Evolutionary conservation across 2,797 vertebrate species (phyloP).

Genomic region (Lates japonicus): DNA sequence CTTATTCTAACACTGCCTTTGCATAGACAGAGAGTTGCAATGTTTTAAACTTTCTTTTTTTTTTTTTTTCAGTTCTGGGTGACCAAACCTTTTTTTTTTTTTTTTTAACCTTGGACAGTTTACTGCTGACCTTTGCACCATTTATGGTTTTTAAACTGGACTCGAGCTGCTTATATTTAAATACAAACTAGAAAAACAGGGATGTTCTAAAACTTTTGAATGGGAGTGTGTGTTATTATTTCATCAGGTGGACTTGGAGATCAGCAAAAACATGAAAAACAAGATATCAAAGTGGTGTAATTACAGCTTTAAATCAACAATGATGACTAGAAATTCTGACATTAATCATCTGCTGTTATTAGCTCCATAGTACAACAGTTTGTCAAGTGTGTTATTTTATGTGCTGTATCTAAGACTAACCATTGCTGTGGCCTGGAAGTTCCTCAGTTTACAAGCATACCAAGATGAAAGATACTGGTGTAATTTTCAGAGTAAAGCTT

Average conservation of each 20-base stretch:
- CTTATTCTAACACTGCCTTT: no score
- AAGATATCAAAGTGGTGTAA: no score
- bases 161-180: no score
- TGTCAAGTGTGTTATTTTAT: slow-evolving; percentile 12
- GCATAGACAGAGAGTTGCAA: no score
- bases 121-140: no score
- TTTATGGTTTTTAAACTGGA: no score
- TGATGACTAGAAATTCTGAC: neutral
- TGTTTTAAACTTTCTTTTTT: no score
- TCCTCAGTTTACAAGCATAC: slow-evolving; percentile 12
- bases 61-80: no score
- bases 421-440: slow-evolving; percentile 10
- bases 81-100: no score
- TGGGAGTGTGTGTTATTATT: neutral
- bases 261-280: neutral
- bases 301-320: neutral
- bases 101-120: no score
- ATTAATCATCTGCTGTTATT: slow-evolving; percentile 2
- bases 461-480: neutral
- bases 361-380: neutral
- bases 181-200: no score
- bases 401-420: neutral
- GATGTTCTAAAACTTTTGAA: no score
- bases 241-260: neutral
- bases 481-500: neutral